These are phyloP conservation scores for Ifrita kowaldi DNA, from an alignment of 2,113 vertebrate species.

Conservation along the genomic window DNA sequence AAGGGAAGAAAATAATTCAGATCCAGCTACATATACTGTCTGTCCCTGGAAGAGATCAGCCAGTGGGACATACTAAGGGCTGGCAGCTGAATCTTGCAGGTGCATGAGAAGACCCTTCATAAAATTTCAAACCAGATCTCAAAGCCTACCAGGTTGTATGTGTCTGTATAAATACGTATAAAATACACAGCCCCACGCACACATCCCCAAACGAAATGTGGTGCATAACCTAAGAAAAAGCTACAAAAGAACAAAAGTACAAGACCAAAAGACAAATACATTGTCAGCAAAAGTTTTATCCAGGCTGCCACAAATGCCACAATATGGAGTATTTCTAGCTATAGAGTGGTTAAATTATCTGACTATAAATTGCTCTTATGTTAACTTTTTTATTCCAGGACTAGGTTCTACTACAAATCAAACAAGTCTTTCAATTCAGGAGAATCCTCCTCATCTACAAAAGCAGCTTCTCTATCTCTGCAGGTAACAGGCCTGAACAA, in stretches of 20 bases:
- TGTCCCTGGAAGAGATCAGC: not conserved
- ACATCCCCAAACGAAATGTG: accelerated
- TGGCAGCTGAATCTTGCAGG: not conserved
- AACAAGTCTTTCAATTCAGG: not conserved
- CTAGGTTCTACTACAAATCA: not conserved
- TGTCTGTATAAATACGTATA: not conserved
- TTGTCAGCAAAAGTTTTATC: not conserved
- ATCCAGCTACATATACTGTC: not conserved
- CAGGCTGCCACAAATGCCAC: not conserved
- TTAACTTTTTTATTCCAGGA: not conserved
- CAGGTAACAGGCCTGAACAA: not conserved
- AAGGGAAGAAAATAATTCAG: not conserved
- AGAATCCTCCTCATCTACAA: not conserved
- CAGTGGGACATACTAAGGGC: not conserved
- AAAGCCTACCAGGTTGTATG: not conserved
- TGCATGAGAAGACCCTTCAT: not conserved
- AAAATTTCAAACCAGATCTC: not conserved
- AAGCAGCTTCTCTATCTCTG: not conserved
- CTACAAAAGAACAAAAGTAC: not conserved
- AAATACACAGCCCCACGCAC: not conserved
- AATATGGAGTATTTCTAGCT: not conserved
- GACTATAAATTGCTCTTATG: not conserved
- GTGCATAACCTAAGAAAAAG: not conserved
- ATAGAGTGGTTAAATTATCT: not conserved
- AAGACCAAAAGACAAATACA: not conserved